phyloP scores from a whole-genome alignment of 2,797 vertebrate genomes.

The Etheostoma perlongum region DNA sequence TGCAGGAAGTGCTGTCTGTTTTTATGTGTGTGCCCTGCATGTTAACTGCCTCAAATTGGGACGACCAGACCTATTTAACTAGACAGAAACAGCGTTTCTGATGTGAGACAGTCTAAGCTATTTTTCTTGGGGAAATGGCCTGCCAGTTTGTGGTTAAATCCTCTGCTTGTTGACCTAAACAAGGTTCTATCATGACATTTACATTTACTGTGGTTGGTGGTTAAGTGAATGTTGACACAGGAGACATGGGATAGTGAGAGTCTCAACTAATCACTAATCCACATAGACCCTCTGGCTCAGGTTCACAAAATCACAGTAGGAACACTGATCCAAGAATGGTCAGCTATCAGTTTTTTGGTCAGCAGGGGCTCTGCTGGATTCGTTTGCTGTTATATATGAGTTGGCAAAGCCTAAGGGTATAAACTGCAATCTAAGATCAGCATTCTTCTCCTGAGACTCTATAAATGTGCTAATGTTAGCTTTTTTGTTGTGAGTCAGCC shows the following conservation, averaged over 20 bases:
- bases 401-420: not conserved
- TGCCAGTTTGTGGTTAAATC: conserved; percentile 25
- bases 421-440: conserved; percentile 41
- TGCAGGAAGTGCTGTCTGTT: conserved; percentile 33
- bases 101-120: not conserved
- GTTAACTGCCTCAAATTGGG: conserved; percentile 12
- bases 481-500: conserved; percentile 45
- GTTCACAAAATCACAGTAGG: not conserved
- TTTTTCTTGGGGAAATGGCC: not conserved
- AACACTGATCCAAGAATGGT: not conserved
- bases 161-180: conserved; percentile 1
- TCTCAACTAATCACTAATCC: conserved; percentile 10
- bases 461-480: conserved; percentile 32
- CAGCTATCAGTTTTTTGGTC: conserved; percentile 6
- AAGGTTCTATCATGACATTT: not conserved
- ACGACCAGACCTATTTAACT: conserved; percentile 41
- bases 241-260: conserved; percentile 16
- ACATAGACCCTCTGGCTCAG: not conserved
- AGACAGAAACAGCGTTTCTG: conserved; percentile 19
- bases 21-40: conserved; percentile 19
- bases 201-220: conserved; percentile 9
- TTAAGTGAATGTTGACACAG: conserved; percentile 36
- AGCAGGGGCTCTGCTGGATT: conserved; percentile 17
- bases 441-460: conserved; percentile 24
- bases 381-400: conserved; percentile 4